phyloP scores from a whole-genome alignment of 2,113 vertebrate genomes.

The Murina feae region DNA sequence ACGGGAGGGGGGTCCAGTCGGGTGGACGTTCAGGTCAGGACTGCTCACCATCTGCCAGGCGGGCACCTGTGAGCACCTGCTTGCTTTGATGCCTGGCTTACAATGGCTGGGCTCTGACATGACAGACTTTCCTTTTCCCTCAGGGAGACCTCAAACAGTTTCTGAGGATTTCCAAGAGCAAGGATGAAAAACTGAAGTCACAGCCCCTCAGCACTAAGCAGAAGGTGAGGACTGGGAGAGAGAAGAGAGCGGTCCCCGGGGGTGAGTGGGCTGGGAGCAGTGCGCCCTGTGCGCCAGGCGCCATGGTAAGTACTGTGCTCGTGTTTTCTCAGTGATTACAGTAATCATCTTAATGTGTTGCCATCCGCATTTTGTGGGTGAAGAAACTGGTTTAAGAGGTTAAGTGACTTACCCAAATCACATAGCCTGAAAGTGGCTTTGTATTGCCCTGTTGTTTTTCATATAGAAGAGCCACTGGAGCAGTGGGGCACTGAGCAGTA shows the following conservation, averaged over 20 bases:
- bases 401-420: background rate
- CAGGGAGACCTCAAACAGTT: constrained; percentile 98
- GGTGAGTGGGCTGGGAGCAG: too few relatives aligned
- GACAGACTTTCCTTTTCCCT: background rate
- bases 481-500: too few relatives aligned
- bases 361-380: background rate
- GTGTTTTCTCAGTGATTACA: background rate
- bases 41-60: background rate
- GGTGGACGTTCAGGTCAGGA: background rate
- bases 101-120: background rate
- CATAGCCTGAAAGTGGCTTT: background rate
- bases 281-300: background rate
- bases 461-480: background rate
- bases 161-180: constrained; percentile 94
- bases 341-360: background rate
- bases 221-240: constrained; percentile 84
- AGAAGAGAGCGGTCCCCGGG: background rate
- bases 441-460: background rate
- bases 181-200: constrained; percentile 93
- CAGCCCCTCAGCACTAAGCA: constrained; percentile 94
- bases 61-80: background rate
- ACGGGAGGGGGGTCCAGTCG: background rate
- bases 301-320: background rate
- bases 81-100: background rate
- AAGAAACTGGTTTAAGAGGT: background rate